These are phyloP conservation scores for Clarias pachynema DNA, from an alignment of 2,797 vertebrate genomes.

Conservation along the genomic window DNA sequence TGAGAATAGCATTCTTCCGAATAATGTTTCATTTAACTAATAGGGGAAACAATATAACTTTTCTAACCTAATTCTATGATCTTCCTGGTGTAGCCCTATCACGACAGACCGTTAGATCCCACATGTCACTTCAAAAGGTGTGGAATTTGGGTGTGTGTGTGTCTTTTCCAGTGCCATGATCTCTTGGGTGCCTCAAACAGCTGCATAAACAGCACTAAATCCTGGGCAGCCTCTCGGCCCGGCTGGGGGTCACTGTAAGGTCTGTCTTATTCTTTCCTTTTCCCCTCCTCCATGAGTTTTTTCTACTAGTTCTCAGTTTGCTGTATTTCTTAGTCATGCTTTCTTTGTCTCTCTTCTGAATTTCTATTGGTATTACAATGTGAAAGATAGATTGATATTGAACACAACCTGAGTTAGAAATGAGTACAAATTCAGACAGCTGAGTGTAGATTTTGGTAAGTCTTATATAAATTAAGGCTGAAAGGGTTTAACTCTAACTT, in stretches of 20 bases:
- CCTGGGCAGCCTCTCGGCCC: slow-evolving; percentile 49
- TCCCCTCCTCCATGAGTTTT: slow-evolving; percentile 43
- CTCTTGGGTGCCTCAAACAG: slow-evolving; percentile 54
- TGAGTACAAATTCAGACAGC: not conserved
- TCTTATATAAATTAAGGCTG: not conserved
- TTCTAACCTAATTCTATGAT: not conserved
- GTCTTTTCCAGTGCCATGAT: slow-evolving; percentile 53
- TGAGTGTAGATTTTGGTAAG: not conserved
- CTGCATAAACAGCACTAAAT: slow-evolving; percentile 62
- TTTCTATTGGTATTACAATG: not conserved
- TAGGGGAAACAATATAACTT: not conserved
- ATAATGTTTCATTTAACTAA: not conserved
- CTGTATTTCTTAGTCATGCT: slow-evolving; percentile 34
- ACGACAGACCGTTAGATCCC: slow-evolving; percentile 43
- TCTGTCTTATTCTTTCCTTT: slow-evolving; percentile 50
- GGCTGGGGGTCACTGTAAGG: slow-evolving; percentile 57
- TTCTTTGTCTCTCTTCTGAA: slow-evolving; percentile 23
- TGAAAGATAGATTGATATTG: not conserved
- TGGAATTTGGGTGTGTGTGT: slow-evolving; percentile 56
- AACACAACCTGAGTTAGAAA: not conserved
- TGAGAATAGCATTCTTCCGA: not conserved
- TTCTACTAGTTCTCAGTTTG: slow-evolving; percentile 10
- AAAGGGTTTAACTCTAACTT: not conserved
- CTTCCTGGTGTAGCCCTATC: slow-evolving; percentile 37
- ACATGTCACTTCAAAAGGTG: slow-evolving; percentile 57